Conservation (phyloP, 2,888 invertebrate genomes). For the Odontothrips loti region DNA sequence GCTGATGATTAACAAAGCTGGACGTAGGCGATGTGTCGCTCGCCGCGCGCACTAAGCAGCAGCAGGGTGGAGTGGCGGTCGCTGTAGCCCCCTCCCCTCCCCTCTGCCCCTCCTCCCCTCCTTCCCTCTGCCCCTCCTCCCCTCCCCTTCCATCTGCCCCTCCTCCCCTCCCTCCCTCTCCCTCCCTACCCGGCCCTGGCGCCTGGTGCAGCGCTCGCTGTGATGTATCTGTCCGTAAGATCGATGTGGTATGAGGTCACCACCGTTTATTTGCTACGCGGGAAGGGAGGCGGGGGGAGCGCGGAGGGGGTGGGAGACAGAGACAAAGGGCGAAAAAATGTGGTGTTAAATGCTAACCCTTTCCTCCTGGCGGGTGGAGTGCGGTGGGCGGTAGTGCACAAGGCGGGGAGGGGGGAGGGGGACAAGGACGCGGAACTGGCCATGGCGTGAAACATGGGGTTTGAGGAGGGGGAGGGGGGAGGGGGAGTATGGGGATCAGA, state of each 20-base stretch:
- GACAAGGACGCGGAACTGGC: no score
- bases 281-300: background rate
- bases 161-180: background rate
- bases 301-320: background rate
- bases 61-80: no score
- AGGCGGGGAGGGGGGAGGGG: no score
- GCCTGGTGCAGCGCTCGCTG: background rate
- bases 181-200: background rate
- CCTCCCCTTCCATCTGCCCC: background rate
- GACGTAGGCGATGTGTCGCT: no score
- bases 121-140: no score
- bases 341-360: slow-evolving; percentile 6
- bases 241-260: no score
- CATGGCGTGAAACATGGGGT: background rate
- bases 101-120: background rate
- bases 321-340: background rate
- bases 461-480: background rate
- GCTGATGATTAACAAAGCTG: no score
- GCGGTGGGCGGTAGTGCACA: background rate
- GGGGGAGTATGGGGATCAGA: background rate
- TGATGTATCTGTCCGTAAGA: background rate
- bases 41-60: no score
- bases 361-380: background rate
- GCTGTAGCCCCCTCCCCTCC: background rate
- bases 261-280: no score